phyloP scores from a whole-genome alignment of 1,140 invertebrate genomes.

The Meloidogyne chitwoodi region DNA sequence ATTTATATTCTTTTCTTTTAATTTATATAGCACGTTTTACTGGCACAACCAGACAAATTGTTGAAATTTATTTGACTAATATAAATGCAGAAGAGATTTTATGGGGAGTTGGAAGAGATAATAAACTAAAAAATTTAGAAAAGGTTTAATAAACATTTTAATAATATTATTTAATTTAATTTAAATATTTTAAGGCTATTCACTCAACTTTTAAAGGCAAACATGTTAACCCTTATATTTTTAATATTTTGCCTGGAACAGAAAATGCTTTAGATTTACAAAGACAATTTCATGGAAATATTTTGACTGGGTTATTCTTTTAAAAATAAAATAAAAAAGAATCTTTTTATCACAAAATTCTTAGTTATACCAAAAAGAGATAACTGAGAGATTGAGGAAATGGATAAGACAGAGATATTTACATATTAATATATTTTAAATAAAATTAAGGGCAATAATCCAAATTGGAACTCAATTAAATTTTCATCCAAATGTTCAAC shows the following conservation, averaged over 20 bases:
- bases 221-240: slow-evolving; percentile 57
- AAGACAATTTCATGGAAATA: slow-evolving; percentile 7
- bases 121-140: slow-evolving; percentile 24
- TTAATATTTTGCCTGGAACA: slow-evolving; percentile 38
- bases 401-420: not conserved
- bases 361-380: no score
- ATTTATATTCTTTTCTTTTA: no score
- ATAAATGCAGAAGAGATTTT: slow-evolving; percentile 53
- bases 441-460: slow-evolving; percentile 41
- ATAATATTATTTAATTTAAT: not conserved
- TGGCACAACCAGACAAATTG: slow-evolving; percentile 46
- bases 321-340: not conserved
- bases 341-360: no score
- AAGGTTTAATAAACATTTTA: slow-evolving; percentile 38
- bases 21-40: slow-evolving; percentile 50
- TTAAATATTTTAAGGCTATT: slow-evolving; percentile 27
- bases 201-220: slow-evolving; percentile 49
- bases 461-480: slow-evolving; percentile 50
- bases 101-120: slow-evolving; percentile 23
- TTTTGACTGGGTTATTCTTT: slow-evolving; percentile 15
- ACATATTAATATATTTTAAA: not conserved
- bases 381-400: no score
- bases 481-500: slow-evolving; percentile 53
- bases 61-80: slow-evolving; percentile 49
- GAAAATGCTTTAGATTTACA: slow-evolving; percentile 17